These are phyloP conservation scores for Drosophila sproati DNA, from an alignment of 1,140 invertebrate genomes.

Conservation along the genomic window DNA sequence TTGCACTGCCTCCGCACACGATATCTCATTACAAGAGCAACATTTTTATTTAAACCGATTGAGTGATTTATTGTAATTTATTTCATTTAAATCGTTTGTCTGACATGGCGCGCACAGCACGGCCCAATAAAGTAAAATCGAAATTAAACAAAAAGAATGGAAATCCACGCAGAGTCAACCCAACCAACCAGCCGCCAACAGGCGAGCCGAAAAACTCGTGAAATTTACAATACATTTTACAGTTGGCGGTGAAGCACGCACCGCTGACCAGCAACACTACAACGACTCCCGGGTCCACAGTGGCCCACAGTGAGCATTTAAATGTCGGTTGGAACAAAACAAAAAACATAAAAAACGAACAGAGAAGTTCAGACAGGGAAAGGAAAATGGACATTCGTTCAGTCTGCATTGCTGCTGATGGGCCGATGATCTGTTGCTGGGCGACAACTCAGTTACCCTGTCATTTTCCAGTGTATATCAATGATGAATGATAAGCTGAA, in stretches of 20 bases:
- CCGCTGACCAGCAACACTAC: constrained; percentile 50
- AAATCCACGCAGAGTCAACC: constrained; percentile 29
- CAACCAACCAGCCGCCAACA: constrained; percentile 33
- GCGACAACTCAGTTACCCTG: constrained; percentile 31
- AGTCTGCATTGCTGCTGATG: constrained; percentile 58
- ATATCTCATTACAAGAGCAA: constrained; percentile 76
- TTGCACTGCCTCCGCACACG: constrained; percentile 29
- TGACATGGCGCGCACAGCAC: constrained; percentile 55
- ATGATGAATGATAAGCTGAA: no score
- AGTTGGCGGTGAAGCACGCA: constrained; percentile 63
- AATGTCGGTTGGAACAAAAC: constrained; percentile 45
- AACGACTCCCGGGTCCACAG: background rate
- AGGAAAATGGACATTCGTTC: constrained; percentile 16
- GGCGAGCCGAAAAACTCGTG: constrained; percentile 47
- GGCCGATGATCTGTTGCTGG: constrained; percentile 65
- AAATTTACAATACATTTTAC: constrained; percentile 77
- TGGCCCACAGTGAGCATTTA: constrained; percentile 43
- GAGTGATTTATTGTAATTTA: constrained; percentile 80
- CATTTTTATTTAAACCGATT: constrained; percentile 78
- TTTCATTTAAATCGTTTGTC: constrained; percentile 82
- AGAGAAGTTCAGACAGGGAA: constrained; percentile 19
- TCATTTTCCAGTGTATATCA: background rate
- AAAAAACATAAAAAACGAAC: constrained; percentile 26
- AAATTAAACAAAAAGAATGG: constrained; percentile 21
- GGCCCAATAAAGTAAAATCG: constrained; percentile 34